Evolutionary conservation across 2,888 invertebrate genomes (phyloP), one percentile per base, ranked within the genome.

Genomic region (Caenorhabditis drosophilae): DNA sequence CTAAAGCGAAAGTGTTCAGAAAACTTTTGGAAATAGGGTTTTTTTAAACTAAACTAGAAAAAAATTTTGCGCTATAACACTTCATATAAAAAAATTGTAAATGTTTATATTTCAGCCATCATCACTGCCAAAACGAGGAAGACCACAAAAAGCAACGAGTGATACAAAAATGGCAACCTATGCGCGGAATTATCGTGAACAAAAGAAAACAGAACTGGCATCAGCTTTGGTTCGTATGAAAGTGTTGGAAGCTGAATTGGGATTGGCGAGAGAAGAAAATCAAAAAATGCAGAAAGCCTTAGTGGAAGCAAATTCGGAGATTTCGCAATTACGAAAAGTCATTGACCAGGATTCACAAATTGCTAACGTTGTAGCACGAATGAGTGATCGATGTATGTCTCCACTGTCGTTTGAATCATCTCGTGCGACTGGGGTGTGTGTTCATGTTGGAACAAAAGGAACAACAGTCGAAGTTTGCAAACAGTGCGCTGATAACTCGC

Each of bases 111-210:
- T 42, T 9, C 42, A 47, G 25, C 15, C n/a, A 4, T 35, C 47
- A 35, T 15, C 34, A 31, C 3, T 25, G 25, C 53, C 59, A 23
- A 70, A 62, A 46, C 46, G 70, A 9, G 76, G 76, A 38, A 58
- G 76, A 18, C 73, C 73, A 6, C n/a, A 36, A n/a, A 71, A 73
- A 53, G 53, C 47, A 4, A 67, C 59, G 16, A 68, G 67, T 51
- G 62, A 58, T 55, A 48, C 71, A 20, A 77, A 77, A 54, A 73
- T 73, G 70, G 77, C 77, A 22, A 62, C 56, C 26, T 77, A 77
- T 52, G 74, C 75, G n/a, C 63, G 75, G 41, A 64, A 69, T 54
- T 77, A 77, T 36, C 69, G 77, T 9, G 73, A 73, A 55, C 55
- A 60, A 60, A 77, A 77, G 73, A 77, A 77, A 46, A 42, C 53